Evolutionary conservation across 2,113 vertebrate genomes (phyloP).

Genomic region (Micronycteris hirsuta): DNA sequence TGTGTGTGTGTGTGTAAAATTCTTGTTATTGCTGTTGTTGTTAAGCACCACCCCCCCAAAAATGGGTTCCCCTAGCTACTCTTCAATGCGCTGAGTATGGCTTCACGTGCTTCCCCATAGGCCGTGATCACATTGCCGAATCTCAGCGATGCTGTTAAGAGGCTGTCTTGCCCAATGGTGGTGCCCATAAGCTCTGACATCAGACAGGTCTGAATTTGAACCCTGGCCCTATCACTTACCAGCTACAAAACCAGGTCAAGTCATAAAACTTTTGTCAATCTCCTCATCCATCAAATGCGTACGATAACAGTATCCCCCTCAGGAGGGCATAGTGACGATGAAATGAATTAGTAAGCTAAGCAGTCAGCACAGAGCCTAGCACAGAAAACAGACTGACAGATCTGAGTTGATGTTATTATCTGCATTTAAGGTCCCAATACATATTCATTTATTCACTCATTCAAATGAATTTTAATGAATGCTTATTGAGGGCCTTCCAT

Average conservation of each 20-base stretch:
- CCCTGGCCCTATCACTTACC: neutral
- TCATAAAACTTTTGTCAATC: neutral
- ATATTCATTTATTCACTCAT: neutral
- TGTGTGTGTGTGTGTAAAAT: neutral
- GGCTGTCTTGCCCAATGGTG: neutral
- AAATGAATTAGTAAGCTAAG: neutral
- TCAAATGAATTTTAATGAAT: neutral
- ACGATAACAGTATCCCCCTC: neutral
- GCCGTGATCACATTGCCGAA: neutral
- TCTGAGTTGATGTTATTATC: neutral
- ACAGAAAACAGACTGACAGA: neutral
- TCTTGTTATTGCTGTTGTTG: no score
- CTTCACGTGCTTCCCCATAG: neutral
- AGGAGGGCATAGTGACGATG: neutral
- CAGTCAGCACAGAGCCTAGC: neutral
- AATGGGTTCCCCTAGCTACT: neutral
- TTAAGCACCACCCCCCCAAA: neutral
- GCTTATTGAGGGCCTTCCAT: neutral
- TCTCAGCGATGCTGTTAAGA: neutral
- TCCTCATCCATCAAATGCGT: neutral
- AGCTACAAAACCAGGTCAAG: neutral
- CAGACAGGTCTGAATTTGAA: neutral
- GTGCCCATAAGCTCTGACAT: neutral
- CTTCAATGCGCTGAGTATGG: neutral
- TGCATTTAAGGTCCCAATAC: neutral